phyloP scores from a whole-genome alignment of 2,888 invertebrate species.

The Pristionchus japonicus region DNA sequence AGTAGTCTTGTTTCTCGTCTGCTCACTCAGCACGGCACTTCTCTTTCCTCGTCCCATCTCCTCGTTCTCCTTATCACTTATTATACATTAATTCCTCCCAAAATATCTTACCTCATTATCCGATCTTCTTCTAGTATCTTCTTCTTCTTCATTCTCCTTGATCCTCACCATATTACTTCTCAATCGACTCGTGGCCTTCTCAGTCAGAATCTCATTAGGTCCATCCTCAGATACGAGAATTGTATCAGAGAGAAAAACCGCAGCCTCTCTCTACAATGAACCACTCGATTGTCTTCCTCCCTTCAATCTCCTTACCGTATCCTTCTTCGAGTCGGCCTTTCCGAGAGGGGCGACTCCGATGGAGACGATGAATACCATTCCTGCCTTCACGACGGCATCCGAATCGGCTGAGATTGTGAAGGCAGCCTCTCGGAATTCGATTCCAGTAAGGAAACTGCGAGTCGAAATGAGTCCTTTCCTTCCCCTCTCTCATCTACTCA shows the following conservation, averaged over 20 bases:
- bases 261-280: conserved; percentile 38
- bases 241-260: conserved; percentile 41
- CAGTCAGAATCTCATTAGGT: conserved; percentile 80
- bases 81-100: conserved; percentile 1
- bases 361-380: conserved; percentile 96
- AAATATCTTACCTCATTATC: conserved; percentile 49
- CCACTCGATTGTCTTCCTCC: too few species aligned
- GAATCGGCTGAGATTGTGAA: conserved; percentile 93
- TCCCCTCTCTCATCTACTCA: conserved; percentile 40
- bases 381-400: conserved; percentile 78
- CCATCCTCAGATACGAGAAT: conserved; percentile 63
- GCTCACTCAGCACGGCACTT: conserved; percentile 72
- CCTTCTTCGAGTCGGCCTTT: conserved; percentile 45
- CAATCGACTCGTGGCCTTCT: conserved; percentile 81
- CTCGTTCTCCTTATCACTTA: conserved; percentile 82
- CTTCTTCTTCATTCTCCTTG: conserved; percentile 55
- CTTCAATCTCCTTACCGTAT: not conserved
- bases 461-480: not conserved
- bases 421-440: conserved; percentile 96
- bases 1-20: conserved; percentile 83
- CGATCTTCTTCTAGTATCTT: conserved; percentile 42
- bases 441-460: conserved; percentile 91
- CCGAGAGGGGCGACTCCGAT: conserved; percentile 89
- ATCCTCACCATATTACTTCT: conserved; percentile 62
- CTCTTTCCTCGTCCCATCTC: conserved; percentile 72